A percentile compares a stretch with the other conserved stretches of the same genome.
These are phyloP conservation scores for Podabrus alpinus DNA, from an alignment of 2,888 invertebrate species.

Conservation along the genomic window DNA sequence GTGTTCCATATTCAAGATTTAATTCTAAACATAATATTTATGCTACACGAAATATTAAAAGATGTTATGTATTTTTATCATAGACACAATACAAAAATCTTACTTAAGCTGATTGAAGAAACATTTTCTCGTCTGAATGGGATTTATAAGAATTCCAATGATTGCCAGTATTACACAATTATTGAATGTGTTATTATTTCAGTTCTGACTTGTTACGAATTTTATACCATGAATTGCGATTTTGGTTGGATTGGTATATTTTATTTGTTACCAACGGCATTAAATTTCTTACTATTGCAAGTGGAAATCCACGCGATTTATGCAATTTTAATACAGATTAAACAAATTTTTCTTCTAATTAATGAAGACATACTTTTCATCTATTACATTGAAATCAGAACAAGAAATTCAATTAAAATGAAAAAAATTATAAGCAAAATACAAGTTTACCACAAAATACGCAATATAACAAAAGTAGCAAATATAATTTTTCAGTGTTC, in stretches of 20 bases:
- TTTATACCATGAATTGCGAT: background rate
- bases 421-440: too few species aligned
- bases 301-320: background rate
- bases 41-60: background rate
- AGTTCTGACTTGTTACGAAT: background rate
- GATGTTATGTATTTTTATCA: background rate
- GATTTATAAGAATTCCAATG: too few species aligned
- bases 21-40: background rate
- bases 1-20: background rate
- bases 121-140: background rate
- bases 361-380: background rate
- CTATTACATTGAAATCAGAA: too few species aligned
- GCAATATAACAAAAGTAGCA: too few species aligned
- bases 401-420: too few species aligned
- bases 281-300: background rate
- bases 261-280: background rate
- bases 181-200: background rate
- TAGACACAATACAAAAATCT: background rate
- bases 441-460: too few species aligned
- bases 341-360: background rate
- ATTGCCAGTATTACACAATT: background rate
- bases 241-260: background rate
- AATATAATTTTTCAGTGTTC: too few species aligned
- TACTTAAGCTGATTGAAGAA: background rate
- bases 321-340: background rate